A percentile compares a stretch with the other conserved stretches of the same genome.
Conservation (phyloP, 2,113 vertebrate species). For the mouse (Mus musculus) region GRCm39 chr3:90043001-90043500, state of each 20-base stretch:
- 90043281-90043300: neutral
- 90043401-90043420: slow-evolving; percentile 85
- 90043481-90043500: slow-evolving; percentile 80
- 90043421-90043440: slow-evolving; percentile 78
- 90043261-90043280: neutral
- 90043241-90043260: neutral
- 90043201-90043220: neutral
- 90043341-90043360: slow-evolving; percentile 65
- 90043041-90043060: neutral
- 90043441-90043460: slow-evolving; percentile 88
- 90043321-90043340: neutral
- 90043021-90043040: neutral
- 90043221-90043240: neutral
- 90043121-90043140: neutral
- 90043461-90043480: slow-evolving; percentile 76
- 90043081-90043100: neutral
- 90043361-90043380: slow-evolving; percentile 50
- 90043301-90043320: neutral
- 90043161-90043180: neutral
- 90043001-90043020: neutral
- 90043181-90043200: neutral
- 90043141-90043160: neutral
- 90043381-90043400: slow-evolving; percentile 82
- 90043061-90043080: neutral
- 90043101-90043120: neutral